These are phyloP conservation scores for Rana temporaria DNA, from an alignment of 2,113 vertebrate genomes.

Conservation along the genomic window DNA sequence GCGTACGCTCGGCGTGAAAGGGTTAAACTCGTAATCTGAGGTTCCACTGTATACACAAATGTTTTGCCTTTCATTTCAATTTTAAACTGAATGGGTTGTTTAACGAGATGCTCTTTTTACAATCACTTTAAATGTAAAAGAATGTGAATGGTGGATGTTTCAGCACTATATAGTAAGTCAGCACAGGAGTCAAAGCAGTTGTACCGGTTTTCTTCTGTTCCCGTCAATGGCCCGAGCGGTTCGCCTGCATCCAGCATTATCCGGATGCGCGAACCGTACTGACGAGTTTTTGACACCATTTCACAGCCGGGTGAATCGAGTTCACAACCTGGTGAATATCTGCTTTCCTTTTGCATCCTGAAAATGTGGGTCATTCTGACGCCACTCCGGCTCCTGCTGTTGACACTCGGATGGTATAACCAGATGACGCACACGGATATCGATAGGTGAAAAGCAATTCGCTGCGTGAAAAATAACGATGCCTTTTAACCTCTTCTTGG, in stretches of 20 bases:
- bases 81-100: too few relatives aligned
- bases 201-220: too few relatives aligned
- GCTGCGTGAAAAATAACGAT: background rate
- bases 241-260: background rate
- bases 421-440: background rate
- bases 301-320: background rate
- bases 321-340: background rate
- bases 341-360: constrained; percentile 2
- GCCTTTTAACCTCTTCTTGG: constrained; percentile 1
- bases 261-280: background rate
- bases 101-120: too few relatives aligned
- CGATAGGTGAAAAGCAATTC: constrained; percentile 16
- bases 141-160: too few relatives aligned
- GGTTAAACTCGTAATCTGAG: too few relatives aligned
- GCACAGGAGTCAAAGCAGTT: too few relatives aligned
- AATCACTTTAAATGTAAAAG: too few relatives aligned
- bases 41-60: too few relatives aligned
- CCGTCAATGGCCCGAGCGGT: too few relatives aligned
- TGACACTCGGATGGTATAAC: background rate
- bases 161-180: too few relatives aligned
- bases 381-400: constrained; percentile 2
- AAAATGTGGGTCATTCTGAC: constrained; percentile 37
- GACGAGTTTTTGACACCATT: constrained; percentile 4
- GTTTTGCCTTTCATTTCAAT: too few relatives aligned
- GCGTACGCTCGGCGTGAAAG: too few relatives aligned